Evolutionary conservation across 2,888 invertebrate species (phyloP).

Genomic region (Yponomeuta sedellus): DNA sequence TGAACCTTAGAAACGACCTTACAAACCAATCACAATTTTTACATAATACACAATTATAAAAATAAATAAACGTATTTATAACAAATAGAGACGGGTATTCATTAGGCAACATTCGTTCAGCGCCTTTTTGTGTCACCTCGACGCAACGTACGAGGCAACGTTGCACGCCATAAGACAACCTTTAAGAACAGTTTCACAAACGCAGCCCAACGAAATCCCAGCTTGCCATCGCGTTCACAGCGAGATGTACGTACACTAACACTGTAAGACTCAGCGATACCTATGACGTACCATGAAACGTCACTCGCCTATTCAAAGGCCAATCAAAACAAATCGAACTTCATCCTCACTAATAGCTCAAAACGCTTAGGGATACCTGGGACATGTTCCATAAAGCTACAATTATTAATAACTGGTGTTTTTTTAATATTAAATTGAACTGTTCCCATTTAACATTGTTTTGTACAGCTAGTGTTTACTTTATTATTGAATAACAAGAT

Average conservation of each 20-base stretch:
- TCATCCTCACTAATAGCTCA: too few species aligned
- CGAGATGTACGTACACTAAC: too few species aligned
- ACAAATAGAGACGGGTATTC: slow-evolving; percentile 34
- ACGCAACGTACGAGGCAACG: background rate
- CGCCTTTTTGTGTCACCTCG: background rate
- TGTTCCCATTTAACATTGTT: too few species aligned
- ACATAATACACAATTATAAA: slow-evolving; percentile 34
- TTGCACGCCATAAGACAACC: background rate
- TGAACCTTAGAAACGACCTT: slow-evolving; percentile 5
- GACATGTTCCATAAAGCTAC: too few species aligned
- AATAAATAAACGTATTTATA: slow-evolving; percentile 35
- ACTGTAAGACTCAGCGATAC: too few species aligned
- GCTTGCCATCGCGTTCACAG: background rate
- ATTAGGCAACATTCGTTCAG: background rate
- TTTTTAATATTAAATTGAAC: too few species aligned
- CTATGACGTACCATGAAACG: too few species aligned
- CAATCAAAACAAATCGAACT: too few species aligned
- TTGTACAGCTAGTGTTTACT: too few species aligned
- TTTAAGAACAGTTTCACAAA: background rate
- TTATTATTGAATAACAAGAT: too few species aligned
- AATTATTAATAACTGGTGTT: background rate
- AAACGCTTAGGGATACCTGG: too few species aligned
- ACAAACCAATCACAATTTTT: background rate
- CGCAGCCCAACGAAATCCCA: background rate
- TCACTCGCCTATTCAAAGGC: too few species aligned